A percentile compares a stretch with the other conserved stretches of the same genome.
These are phyloP conservation scores for Dione juno DNA, from an alignment of 2,888 invertebrate species.

Conservation along the genomic window DNA sequence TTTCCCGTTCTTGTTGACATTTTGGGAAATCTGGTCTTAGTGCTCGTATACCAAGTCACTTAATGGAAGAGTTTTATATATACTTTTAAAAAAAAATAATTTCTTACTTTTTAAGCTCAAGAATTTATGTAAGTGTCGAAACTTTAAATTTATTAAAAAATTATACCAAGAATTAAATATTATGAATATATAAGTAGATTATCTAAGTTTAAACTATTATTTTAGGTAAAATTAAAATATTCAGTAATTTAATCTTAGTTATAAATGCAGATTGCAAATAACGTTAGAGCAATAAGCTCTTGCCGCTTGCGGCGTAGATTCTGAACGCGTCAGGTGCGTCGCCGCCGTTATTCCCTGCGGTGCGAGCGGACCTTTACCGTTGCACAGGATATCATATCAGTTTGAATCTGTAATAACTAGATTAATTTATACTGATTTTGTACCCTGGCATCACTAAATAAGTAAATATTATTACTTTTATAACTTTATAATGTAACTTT, in stretches of 20 bases:
- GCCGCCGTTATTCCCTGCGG: slow-evolving; percentile 69
- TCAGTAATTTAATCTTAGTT: slow-evolving; percentile 19
- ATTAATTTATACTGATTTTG: slow-evolving; percentile 15
- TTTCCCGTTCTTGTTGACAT: no score
- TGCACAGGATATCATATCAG: slow-evolving; percentile 47
- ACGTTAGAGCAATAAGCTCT: slow-evolving; percentile 27
- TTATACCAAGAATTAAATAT: no score
- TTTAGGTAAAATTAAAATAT: not conserved
- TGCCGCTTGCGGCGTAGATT: slow-evolving; percentile 50
- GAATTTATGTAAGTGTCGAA: no score
- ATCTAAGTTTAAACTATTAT: not conserved
- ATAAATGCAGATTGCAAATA: slow-evolving; percentile 22
- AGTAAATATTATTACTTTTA: not conserved
- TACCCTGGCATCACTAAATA: not conserved
- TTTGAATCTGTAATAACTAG: slow-evolving; percentile 47
- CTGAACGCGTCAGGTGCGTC: slow-evolving; percentile 68
- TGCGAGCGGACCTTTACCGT: slow-evolving; percentile 56
- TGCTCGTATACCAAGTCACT: no score
- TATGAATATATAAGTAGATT: no score
- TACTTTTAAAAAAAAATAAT: no score
- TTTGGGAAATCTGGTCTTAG: no score
- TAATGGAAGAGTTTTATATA: no score
- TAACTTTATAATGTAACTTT: no score
- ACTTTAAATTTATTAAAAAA: no score
- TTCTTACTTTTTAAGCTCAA: no score